phyloP scores from a whole-genome alignment of 2,113 vertebrate genomes.

The Salminus brasiliensis region DNA sequence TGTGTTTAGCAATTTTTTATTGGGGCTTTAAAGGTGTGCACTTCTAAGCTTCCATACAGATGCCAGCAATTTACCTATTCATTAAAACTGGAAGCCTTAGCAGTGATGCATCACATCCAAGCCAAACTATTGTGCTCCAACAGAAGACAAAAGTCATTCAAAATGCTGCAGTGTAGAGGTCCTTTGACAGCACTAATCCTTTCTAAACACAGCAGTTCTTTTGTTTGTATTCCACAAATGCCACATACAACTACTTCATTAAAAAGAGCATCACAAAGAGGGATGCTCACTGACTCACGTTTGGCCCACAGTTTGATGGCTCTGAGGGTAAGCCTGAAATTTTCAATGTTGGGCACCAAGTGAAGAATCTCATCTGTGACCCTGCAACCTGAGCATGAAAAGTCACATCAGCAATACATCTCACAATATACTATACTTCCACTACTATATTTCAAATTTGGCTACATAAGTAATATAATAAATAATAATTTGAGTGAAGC shows the following conservation, averaged over 20 bases:
- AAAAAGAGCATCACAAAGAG: no score
- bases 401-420: neutral
- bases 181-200: constrained; percentile 24
- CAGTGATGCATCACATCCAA: constrained; percentile 28
- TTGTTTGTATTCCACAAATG: neutral
- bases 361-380: constrained; percentile 92
- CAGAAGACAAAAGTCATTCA: constrained; percentile 1
- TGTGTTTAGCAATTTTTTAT: no score
- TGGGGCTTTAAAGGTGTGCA: neutral
- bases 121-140: constrained; percentile 42
- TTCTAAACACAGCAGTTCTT: constrained; percentile 20
- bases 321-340: constrained; percentile 90
- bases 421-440: neutral
- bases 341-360: constrained; percentile 89
- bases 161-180: constrained; percentile 9
- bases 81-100: constrained; percentile 25
- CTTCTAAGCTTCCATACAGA: neutral
- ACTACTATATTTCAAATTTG: no score
- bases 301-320: constrained; percentile 95
- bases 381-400: constrained; percentile 82
- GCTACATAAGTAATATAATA: no score
- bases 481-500: no score
- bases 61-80: neutral
- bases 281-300: constrained; percentile 85
- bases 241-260: neutral